phyloP scores from a whole-genome alignment of 2,888 invertebrate species.

The Erannis defoliaria region DNA sequence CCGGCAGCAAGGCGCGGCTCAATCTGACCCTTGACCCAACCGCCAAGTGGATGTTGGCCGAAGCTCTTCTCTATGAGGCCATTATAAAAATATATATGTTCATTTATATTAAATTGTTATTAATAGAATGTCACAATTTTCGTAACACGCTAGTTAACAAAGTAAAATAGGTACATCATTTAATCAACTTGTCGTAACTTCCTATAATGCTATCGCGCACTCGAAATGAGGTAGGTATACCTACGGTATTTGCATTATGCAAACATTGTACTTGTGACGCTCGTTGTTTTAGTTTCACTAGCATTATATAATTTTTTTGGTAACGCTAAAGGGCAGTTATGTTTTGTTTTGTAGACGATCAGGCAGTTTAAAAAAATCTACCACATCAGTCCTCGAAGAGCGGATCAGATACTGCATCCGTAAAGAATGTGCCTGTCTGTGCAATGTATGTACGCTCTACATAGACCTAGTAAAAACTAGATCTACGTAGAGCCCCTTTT shows the following conservation, averaged over 20 bases:
- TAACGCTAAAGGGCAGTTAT: no score
- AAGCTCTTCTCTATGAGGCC: neutral
- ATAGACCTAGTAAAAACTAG: no score
- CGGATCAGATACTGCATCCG: no score
- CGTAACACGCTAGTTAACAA: slow-evolving; percentile 13
- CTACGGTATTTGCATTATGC: slow-evolving; percentile 23
- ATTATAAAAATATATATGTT: neutral
- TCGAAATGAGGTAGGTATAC: slow-evolving; percentile 21
- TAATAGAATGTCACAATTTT: slow-evolving; percentile 5
- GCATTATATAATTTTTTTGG: neutral
- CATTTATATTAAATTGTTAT: neutral
- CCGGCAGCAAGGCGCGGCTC: no score
- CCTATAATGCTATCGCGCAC: slow-evolving; percentile 18
- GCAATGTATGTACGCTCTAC: no score
- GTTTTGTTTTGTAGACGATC: no score
- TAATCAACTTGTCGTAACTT: slow-evolving; percentile 18
- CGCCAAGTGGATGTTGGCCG: no score
- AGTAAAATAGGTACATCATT: slow-evolving; percentile 22
- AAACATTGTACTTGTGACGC: slow-evolving; percentile 19
- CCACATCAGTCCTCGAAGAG: no score
- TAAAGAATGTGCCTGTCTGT: no score
- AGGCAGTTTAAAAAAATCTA: no score
- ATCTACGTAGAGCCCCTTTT: no score
- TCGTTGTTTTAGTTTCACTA: slow-evolving; percentile 6
- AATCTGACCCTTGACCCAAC: no score